Base-by-base conservation (phyloP, 2,113 vertebrate genomes). In the Todiramphus chloris region DNA sequence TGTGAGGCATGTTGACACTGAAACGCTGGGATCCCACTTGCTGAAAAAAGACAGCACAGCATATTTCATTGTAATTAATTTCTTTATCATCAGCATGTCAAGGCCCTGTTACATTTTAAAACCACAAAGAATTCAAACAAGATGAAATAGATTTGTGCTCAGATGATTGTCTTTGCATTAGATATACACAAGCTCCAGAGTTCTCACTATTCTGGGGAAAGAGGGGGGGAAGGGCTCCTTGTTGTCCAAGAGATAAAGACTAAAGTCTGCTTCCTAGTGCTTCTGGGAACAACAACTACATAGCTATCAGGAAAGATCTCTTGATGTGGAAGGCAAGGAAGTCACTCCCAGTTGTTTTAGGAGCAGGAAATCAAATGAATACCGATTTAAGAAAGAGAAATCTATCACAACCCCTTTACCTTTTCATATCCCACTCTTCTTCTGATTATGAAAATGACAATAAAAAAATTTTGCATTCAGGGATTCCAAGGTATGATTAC, bases 1-100 rank as follows among this genome's bases (percentile, higher is more conserved):
- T 99, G 96, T 99, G 99, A 94, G 99, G 99, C 98, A 99, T 99
- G 97, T 99, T 99, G 96, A 99, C 99, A 84, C 99, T 99, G 98
- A 99, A 99, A 85, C 99, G 98, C 97, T 99, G 99, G 44, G 99
- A 99, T 88, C 99, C 99, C 97, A 99, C 99, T 99, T 99, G 97
- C 94, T 97, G 96, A 91, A 95, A 95, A 53, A 85, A 91, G 79
- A 98, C 74, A 98, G 89, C 92, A 96, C 60, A 94, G 15, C 72
- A 92, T 62, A 80, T 46, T 63, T 62, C 0, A 59, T 8, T 55
- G 50, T 64, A 50, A 76, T 58, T 41, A 28, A 76, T 31, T 75
- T 90, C n/a, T 87, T 63, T 41, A 30, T 19, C 23, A 63, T 55
- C 5, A 3, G 16, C 7, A 8, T 28, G 4, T 21, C 2, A 5